phyloP scores from a whole-genome alignment of 2,888 invertebrate genomes.

The Tenthredo livida region DNA sequence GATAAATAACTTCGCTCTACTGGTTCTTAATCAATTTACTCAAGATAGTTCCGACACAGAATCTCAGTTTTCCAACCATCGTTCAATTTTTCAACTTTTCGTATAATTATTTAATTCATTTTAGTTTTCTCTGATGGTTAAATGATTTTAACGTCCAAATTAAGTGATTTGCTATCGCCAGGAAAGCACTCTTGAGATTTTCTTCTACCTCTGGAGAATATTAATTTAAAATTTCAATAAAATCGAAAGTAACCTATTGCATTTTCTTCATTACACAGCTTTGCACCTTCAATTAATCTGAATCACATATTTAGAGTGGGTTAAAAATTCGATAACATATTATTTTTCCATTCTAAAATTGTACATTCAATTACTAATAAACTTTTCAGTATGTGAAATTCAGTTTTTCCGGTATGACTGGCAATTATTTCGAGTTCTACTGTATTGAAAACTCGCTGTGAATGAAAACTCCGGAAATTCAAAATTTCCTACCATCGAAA shows the following conservation, averaged over 20 bases:
- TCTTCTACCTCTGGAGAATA: conserved; percentile 3
- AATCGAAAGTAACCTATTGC: not conserved
- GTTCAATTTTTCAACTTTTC: conserved; percentile 3
- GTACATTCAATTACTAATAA: not conserved
- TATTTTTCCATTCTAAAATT: not conserved
- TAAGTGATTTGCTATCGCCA: not conserved
- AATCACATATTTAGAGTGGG: not conserved
- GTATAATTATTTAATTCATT: not conserved
- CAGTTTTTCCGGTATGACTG: not conserved
- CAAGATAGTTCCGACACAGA: not conserved
- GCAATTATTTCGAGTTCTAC: not conserved
- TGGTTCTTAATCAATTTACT: conserved; percentile 3
- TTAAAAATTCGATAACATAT: not conserved
- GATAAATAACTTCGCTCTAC: not conserved
- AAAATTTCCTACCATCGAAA: not conserved
- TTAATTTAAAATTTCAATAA: not conserved
- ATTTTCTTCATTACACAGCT: not conserved
- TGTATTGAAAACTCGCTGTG: not conserved
- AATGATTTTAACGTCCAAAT: not conserved
- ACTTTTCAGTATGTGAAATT: not conserved
- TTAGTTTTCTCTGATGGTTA: not conserved
- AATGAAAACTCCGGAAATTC: not conserved
- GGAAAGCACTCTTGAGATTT: not conserved
- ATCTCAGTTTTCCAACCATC: not conserved
- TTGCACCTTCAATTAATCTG: not conserved